Conservation (phyloP, 2,113 vertebrate species). For the Naja naja region DNA sequence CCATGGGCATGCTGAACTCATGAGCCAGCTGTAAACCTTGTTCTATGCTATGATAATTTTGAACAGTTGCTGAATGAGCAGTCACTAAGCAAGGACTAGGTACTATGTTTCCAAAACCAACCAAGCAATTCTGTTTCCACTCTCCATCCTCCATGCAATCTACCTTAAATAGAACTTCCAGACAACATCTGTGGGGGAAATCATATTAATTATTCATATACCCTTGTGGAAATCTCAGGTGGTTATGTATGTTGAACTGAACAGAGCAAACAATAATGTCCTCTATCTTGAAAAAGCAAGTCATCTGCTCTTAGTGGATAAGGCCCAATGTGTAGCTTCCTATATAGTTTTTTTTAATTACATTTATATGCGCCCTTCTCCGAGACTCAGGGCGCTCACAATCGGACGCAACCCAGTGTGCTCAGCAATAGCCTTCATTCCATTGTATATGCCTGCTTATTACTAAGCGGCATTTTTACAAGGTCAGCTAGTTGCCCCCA, state of each 20-base stretch:
- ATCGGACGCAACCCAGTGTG: too few species aligned
- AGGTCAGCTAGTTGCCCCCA: too few species aligned
- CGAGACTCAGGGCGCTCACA: too few species aligned
- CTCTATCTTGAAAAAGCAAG: background rate
- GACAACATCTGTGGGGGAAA: background rate
- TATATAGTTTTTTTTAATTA: too few species aligned
- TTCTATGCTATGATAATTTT: background rate
- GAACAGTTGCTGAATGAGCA: background rate
- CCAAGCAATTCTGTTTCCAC: background rate
- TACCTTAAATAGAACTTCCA: background rate
- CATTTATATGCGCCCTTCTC: too few species aligned
- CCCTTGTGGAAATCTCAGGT: too few species aligned
- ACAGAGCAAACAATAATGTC: background rate
- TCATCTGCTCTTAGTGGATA: background rate
- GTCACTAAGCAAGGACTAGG: background rate
- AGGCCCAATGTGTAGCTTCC: background rate
- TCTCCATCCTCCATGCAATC: background rate
- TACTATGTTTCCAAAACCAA: background rate
- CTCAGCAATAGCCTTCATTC: too few species aligned
- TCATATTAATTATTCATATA: too few species aligned
- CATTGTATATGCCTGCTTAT: too few species aligned
- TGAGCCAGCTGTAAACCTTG: background rate
- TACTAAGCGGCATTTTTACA: too few species aligned
- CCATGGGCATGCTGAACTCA: background rate
- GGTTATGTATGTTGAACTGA: background rate